These are phyloP conservation scores for Hippocampus guttulatus DNA, from an alignment of 2,113 vertebrate species.

Conservation along the genomic window DNA sequence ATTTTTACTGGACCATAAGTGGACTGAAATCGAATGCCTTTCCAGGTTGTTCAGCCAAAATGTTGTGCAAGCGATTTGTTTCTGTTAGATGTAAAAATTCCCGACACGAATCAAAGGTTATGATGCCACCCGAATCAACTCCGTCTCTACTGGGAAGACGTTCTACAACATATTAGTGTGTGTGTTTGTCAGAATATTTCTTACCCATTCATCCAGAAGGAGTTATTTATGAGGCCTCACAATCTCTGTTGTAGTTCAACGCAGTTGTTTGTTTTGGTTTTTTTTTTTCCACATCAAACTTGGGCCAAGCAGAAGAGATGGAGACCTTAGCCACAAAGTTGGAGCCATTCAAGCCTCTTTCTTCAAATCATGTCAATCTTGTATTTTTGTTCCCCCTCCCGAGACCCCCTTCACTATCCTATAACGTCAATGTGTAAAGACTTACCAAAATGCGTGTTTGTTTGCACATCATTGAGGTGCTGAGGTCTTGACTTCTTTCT, in stretches of 20 bases:
- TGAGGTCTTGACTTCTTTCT: conserved; percentile 33
- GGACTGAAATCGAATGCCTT: neutral
- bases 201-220: neutral
- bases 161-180: neutral
- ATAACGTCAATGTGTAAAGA: neutral
- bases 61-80: neutral
- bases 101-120: neutral
- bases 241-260: too few relatives aligned
- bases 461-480: neutral
- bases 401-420: neutral
- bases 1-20: too few relatives aligned
- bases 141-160: neutral
- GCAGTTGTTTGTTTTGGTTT: neutral
- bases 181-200: neutral
- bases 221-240: neutral
- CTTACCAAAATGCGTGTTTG: neutral
- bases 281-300: neutral
- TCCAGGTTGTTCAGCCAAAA: neutral
- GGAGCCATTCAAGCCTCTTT: too few relatives aligned
- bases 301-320: neutral
- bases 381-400: neutral
- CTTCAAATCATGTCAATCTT: neutral
- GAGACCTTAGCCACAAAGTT: too few relatives aligned
- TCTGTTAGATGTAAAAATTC: neutral
- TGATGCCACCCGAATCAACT: neutral